A percentile compares a stretch with the other conserved stretches of the same genome.
phyloP scores from a whole-genome alignment of 2,113 vertebrate genomes.

The Albula goreensis region DNA sequence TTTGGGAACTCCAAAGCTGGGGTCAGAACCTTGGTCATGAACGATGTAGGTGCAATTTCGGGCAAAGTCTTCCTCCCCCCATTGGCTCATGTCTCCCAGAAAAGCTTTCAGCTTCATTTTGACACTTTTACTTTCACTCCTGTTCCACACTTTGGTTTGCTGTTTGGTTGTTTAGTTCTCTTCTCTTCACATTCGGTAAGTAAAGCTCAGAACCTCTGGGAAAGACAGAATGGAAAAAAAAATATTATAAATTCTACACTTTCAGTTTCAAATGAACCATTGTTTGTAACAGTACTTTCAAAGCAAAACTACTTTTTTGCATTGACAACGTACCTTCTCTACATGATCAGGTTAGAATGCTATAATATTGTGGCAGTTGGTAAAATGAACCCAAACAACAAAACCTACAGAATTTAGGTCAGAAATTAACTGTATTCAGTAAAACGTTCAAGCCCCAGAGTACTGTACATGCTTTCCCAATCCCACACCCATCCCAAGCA shows the following conservation, averaged over 20 bases:
- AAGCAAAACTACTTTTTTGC: background rate
- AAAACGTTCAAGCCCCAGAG: background rate
- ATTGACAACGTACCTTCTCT: no score
- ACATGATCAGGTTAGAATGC: background rate
- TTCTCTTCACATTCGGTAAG: conserved; percentile 32
- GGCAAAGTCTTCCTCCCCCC: conserved; percentile 69
- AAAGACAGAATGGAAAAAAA: background rate
- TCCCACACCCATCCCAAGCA: background rate
- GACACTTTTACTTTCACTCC: background rate
- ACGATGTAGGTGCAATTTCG: conserved; percentile 73
- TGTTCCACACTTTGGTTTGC: background rate
- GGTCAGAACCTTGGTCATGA: conserved; percentile 64
- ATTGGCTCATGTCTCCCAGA: conserved; percentile 55
- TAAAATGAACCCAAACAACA: no score
- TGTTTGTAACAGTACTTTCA: background rate
- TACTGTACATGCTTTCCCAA: background rate
- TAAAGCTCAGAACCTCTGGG: conserved; percentile 52
- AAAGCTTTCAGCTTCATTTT: conserved; percentile 64
- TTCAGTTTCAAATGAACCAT: background rate
- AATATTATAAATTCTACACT: background rate
- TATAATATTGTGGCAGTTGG: no score
- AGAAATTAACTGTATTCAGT: no score
- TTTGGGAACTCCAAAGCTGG: conserved; percentile 59
- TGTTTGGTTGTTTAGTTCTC: background rate
- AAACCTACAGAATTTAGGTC: no score